A percentile compares a stretch with the other conserved stretches of the same genome.
These are phyloP conservation scores for Kryptopterus vitreolus DNA, from an alignment of 2,797 vertebrate species.

Conservation along the genomic window DNA sequence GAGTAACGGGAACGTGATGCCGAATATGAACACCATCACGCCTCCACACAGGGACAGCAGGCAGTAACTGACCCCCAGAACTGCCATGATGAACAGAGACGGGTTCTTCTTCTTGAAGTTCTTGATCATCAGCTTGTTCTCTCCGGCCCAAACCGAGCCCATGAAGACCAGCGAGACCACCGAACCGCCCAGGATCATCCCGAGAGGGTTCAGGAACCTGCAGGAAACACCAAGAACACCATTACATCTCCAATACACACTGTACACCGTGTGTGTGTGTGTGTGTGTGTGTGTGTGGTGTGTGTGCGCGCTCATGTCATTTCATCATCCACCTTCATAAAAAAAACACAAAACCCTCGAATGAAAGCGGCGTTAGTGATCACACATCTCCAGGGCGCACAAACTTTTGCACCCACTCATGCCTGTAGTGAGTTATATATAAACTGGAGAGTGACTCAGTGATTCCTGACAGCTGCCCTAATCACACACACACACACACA, in stretches of 20 bases:
- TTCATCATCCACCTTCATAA: neutral
- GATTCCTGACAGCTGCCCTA: conserved; percentile 21
- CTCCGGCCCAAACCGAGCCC: conserved; percentile 90
- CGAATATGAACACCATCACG: conserved; percentile 96
- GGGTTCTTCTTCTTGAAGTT: conserved; percentile 93
- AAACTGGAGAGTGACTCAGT: conserved; percentile 34
- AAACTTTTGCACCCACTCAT: neutral
- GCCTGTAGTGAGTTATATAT: neutral
- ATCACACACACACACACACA: neutral
- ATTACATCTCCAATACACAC: too few species aligned
- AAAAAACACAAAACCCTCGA: too few species aligned
- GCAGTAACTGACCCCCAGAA: conserved; percentile 91
- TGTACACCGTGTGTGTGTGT: too few species aligned
- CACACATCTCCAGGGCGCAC: neutral
- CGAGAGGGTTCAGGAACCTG: conserved; percentile 91
- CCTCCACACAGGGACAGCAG: conserved; percentile 90
- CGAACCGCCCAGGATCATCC: conserved; percentile 88
- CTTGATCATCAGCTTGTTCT: conserved; percentile 88
- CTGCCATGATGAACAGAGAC: conserved; percentile 79
- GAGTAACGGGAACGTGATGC: conserved; percentile 91
- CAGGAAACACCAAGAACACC: conserved; percentile 25
- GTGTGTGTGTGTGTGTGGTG: too few species aligned
- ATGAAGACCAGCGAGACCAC: conserved; percentile 90
- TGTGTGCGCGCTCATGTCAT: neutral
- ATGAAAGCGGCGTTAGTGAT: neutral